phyloP scores from a whole-genome alignment of 2,888 invertebrate species.

The Cylindroiulus punctatus region DNA sequence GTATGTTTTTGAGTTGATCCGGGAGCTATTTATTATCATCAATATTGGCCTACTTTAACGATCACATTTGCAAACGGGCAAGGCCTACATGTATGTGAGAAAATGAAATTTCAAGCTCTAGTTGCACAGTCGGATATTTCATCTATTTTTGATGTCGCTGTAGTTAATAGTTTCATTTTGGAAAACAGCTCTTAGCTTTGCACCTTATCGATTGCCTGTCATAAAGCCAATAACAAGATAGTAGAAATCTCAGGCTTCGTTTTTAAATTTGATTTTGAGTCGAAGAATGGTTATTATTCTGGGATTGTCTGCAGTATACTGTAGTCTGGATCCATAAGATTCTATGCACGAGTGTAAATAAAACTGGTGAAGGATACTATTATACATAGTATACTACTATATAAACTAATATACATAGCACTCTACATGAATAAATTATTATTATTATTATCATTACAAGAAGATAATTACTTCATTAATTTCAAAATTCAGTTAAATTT shows the following conservation, averaged over 20 bases:
- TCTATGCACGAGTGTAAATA: not conserved
- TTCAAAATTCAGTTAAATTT: too few relatives aligned
- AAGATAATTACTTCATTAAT: too few relatives aligned
- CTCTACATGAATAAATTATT: too few relatives aligned
- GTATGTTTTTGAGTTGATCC: not conserved
- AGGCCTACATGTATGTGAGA: not conserved
- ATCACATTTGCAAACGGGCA: not conserved
- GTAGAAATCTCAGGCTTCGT: not conserved
- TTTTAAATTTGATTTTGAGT: not conserved
- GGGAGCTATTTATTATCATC: not conserved
- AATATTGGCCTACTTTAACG: not conserved
- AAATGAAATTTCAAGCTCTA: not conserved
- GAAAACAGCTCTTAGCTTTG: not conserved
- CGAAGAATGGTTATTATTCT: constrained; percentile 10
- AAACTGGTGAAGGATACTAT: not conserved
- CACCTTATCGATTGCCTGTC: not conserved
- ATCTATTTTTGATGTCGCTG: not conserved
- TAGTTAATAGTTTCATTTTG: not conserved
- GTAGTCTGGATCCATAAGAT: not conserved
- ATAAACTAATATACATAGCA: too few relatives aligned
- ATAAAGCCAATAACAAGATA: not conserved
- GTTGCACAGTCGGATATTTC: not conserved
- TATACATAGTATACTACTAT: too few relatives aligned
- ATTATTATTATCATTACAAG: too few relatives aligned
- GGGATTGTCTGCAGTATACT: not conserved